Conservation (phyloP, 2,888 invertebrate species). For the Xestia sexstrigata region DNA sequence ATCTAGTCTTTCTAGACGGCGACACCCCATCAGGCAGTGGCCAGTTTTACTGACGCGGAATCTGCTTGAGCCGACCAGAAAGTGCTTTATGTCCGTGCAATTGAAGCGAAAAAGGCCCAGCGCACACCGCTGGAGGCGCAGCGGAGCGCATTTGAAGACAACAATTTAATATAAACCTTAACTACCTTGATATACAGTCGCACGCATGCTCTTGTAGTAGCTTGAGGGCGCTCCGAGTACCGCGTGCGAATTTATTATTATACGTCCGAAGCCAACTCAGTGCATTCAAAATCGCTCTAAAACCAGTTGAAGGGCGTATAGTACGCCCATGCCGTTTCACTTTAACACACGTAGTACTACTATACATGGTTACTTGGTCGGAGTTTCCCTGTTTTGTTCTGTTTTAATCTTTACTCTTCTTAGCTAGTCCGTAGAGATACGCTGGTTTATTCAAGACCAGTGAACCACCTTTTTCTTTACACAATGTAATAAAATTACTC, state of each 20-base stretch:
- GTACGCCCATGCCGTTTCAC: background rate
- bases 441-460: constrained; percentile 1
- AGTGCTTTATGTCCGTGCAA: background rate
- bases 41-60: background rate
- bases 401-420: background rate
- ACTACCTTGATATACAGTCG: too few relatives aligned
- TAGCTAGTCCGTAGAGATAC: background rate
- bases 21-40: background rate
- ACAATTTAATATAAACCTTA: too few relatives aligned
- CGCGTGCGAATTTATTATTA: too few relatives aligned
- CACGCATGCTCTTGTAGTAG: too few relatives aligned
- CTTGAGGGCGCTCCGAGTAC: too few relatives aligned
- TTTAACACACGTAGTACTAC: background rate
- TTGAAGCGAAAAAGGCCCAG: background rate
- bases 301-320: background rate
- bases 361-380: background rate
- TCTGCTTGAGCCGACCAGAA: background rate
- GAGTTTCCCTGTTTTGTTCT: background rate
- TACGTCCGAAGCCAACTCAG: too few relatives aligned
- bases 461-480: background rate
- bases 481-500: constrained; percentile 20
- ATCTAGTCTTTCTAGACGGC: background rate
- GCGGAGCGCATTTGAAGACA: too few relatives aligned
- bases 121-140: too few relatives aligned
- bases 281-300: background rate